Percentiles rank a stretch among this genome's conserved stretches.
phyloP scores from a whole-genome alignment of 2,797 vertebrate genomes.

The Notoglanidium macrostoma region DNA sequence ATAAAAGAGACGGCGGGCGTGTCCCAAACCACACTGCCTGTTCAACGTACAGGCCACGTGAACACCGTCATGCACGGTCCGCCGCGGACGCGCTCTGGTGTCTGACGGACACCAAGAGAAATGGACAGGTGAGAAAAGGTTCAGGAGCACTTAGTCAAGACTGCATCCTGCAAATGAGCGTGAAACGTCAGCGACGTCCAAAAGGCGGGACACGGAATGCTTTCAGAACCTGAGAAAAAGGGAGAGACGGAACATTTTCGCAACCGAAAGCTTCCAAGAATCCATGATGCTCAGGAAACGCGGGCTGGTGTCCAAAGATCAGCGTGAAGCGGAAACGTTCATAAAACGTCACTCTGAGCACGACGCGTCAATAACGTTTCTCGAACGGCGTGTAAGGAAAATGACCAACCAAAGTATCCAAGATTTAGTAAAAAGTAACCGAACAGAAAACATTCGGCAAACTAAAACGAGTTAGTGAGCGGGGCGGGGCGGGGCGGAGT shows the following conservation, averaged over 20 bases:
- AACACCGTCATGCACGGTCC: background rate
- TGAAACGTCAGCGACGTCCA: background rate
- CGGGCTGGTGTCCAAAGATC: too few relatives aligned
- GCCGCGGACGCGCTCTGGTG: background rate
- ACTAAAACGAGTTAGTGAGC: background rate
- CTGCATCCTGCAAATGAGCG: background rate
- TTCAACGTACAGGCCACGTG: background rate
- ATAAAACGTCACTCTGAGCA: background rate
- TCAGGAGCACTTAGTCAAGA: background rate
- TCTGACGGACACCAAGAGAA: background rate
- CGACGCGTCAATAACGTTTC: too few relatives aligned
- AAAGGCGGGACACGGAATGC: background rate
- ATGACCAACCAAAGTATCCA: too few relatives aligned
- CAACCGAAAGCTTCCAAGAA: too few relatives aligned
- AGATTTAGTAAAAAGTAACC: too few relatives aligned
- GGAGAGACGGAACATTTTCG: background rate
- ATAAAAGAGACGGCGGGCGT: conserved; percentile 4
- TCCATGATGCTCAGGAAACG: background rate
- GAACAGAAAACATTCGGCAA: background rate
- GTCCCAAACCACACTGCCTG: background rate
- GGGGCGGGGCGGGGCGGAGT: background rate
- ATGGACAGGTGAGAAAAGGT: background rate
- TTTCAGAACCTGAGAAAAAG: background rate
- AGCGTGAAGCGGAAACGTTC: background rate
- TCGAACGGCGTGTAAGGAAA: too few relatives aligned